Evolutionary conservation across 2,113 vertebrate species (phyloP).

Genomic region (Pyxicephalus adspersus): DNA sequence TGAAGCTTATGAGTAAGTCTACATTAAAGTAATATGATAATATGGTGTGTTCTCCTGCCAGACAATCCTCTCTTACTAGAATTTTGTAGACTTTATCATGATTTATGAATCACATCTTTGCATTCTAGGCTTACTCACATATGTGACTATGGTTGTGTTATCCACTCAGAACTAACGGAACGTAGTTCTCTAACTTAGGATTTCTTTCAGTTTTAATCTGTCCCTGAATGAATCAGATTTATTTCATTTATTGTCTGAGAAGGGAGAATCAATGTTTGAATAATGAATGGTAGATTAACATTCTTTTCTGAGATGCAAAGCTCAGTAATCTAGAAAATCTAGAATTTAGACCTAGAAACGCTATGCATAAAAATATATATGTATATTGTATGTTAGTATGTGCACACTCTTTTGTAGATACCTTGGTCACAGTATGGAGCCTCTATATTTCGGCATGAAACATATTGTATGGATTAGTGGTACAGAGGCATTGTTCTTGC

Average conservation of each 20-base stretch:
- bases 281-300: too few species aligned
- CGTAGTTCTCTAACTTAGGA: too few species aligned
- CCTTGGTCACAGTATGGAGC: not conserved
- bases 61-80: slow-evolving; percentile 67
- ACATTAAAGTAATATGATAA: slow-evolving; percentile 60
- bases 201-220: slow-evolving; percentile 65
- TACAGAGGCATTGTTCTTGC: slow-evolving; percentile 32
- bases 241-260: slow-evolving; percentile 69
- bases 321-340: too few species aligned
- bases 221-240: slow-evolving; percentile 69
- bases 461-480: slow-evolving; percentile 47
- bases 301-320: too few species aligned
- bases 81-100: slow-evolving; percentile 73
- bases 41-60: slow-evolving; percentile 65
- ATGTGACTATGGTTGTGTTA: slow-evolving; percentile 70
- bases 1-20: slow-evolving; percentile 43
- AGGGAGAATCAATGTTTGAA: slow-evolving; percentile 41
- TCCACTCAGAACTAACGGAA: slow-evolving; percentile 73
- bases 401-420: not conserved
- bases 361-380: too few species aligned
- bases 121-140: slow-evolving; percentile 78
- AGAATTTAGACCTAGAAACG: too few species aligned
- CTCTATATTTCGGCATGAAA: not conserved
- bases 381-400: too few species aligned
- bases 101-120: slow-evolving; percentile 82